Evolutionary conservation across 2,888 invertebrate species (phyloP), one percentile per base, ranked within the genome.

Genomic region (Ommatoiulus sabulosus): DNA sequence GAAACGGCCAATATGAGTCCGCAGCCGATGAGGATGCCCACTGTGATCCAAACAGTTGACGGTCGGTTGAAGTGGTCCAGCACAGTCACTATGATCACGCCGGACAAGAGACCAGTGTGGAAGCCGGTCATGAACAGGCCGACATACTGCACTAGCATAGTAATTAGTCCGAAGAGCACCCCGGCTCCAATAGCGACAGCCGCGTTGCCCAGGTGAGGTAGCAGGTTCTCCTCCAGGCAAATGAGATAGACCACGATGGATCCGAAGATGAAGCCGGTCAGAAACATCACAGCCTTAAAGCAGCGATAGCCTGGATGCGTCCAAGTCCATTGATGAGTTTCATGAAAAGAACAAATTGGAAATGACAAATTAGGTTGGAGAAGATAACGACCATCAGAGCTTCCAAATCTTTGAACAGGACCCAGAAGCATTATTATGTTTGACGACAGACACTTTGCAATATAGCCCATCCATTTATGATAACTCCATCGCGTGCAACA

Each of bases 261-360:
- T 20, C 96, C 97, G 92, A 97, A 97, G 90, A 96, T 95, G 92
- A 97, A 96, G 52, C 97, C 97, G 87, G 97, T 97, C 87, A 97
- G 94, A 92, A 97, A 97, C 95, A 97, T 96, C 90, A 96, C 95
- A 17, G 96, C 96, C 92, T 97, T 97, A 93, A 97, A 96, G 92
- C 96, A 97, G 90, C 97, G 95, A 93, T 97, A 97, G 89, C 97
- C 97, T 96, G 94, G 90, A 3, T 57, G 10, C 17, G 17, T 57
- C 57, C 7, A 48, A 63, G 20, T 63, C 63, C 63, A 63, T n/a
- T 6, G 20, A 63, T 20, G 20, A 63, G 15, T 4, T 63, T 63
- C 63, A 63, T 63, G 63, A 63, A 63, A 63, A 1, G 20, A 63
- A 15, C 10, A 52, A 52, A 15, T 2, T 15, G 52, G 52, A 52